These are phyloP conservation scores for Eudyptes chrysolophus DNA, from an alignment of 2,113 vertebrate species.

Conservation along the genomic window DNA sequence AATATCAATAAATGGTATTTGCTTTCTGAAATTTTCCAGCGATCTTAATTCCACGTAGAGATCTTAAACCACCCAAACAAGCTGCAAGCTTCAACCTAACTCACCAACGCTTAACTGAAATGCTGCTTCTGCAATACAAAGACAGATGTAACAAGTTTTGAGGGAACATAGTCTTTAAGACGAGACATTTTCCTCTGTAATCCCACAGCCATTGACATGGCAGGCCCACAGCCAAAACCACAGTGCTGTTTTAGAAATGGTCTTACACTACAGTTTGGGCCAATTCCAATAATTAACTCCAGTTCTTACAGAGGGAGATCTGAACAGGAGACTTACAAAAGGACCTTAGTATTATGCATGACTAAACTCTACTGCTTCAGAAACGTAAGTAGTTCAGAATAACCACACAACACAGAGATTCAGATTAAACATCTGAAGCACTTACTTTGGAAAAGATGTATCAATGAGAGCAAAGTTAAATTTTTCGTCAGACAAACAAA, in stretches of 20 bases:
- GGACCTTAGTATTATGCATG: background rate
- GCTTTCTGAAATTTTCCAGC: background rate
- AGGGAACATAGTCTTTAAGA: background rate
- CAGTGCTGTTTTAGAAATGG: background rate
- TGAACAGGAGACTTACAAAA: background rate
- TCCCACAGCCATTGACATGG: rapidly evolving
- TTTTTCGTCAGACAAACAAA: background rate
- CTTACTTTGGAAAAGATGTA: background rate
- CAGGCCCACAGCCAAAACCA: background rate
- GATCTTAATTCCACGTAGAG: background rate
- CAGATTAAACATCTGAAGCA: background rate
- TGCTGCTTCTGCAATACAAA: background rate
- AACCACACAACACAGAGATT: background rate
- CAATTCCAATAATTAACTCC: background rate
- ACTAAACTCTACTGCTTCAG: background rate
- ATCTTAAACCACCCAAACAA: background rate
- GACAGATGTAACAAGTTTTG: background rate
- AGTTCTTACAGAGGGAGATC: background rate
- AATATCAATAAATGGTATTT: background rate
- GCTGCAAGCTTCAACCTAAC: background rate
- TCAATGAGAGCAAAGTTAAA: background rate
- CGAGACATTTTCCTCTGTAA: background rate
- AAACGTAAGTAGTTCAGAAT: background rate
- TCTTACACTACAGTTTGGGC: background rate
- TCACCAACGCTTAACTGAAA: background rate